Evolutionary conservation across 2,113 vertebrate species (phyloP).

Genomic region (Catharus minimus): DNA sequence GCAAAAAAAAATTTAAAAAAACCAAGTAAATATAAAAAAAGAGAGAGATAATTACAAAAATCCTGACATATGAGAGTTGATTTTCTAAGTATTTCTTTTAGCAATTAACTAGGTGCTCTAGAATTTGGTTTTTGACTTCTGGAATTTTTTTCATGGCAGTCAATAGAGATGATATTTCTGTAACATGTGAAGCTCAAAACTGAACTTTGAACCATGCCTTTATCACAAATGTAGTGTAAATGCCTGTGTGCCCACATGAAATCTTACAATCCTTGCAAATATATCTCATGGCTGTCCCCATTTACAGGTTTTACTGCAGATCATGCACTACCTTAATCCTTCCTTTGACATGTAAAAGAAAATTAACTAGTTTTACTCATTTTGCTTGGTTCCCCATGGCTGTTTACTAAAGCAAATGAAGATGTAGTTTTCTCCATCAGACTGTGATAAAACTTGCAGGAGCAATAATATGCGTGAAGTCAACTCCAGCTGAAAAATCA

Average conservation of each 20-base stretch:
- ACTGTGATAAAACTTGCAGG: not conserved
- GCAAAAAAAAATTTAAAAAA: not conserved
- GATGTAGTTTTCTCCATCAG: not conserved
- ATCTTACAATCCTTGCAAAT: not conserved
- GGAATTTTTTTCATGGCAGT: not conserved
- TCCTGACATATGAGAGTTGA: not conserved
- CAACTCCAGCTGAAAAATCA: not conserved
- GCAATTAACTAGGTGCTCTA: not conserved
- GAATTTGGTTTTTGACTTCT: not conserved
- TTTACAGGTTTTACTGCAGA: not conserved
- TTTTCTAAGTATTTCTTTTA: not conserved
- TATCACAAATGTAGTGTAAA: not conserved
- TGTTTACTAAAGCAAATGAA: not conserved
- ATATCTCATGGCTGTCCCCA: not conserved
- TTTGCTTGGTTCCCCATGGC: not conserved
- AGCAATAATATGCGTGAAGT: not conserved
- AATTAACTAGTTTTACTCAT: not conserved
- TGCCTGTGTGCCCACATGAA: not conserved
- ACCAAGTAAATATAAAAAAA: not conserved
- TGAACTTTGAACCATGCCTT: not conserved
- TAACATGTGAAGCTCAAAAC: not conserved
- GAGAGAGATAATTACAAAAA: not conserved
- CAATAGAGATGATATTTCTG: not conserved
- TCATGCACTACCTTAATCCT: not conserved
- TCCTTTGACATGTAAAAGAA: not conserved